phyloP scores from a whole-genome alignment of 2,888 invertebrate species.

The Tenthredo mesomela region DNA sequence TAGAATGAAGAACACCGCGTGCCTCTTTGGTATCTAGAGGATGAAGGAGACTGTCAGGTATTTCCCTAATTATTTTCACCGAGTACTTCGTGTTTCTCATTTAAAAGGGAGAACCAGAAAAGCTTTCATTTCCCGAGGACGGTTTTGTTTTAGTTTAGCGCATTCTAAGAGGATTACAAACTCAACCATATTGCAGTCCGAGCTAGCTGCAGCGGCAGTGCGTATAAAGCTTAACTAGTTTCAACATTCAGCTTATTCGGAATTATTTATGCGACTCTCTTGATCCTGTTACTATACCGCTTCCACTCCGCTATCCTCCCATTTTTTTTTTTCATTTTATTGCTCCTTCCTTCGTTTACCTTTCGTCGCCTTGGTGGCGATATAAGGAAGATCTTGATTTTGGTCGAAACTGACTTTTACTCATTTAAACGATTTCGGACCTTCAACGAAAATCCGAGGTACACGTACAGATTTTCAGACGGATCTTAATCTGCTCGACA shows the following conservation, averaged over 20 bases:
- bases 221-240: constrained; percentile 49
- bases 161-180: constrained; percentile 59
- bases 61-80: constrained; percentile 63
- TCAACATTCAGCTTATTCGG: constrained; percentile 34
- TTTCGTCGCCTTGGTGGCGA: background rate
- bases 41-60: constrained; percentile 48
- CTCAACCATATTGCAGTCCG: constrained; percentile 42
- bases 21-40: constrained; percentile 32
- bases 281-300: constrained; percentile 22
- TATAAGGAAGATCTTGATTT: no score
- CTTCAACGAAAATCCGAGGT: no score
- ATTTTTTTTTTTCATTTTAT: constrained; percentile 12
- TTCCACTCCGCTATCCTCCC: constrained; percentile 1
- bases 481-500: no score
- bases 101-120: constrained; percentile 21
- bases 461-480: no score
- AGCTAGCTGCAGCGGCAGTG: constrained; percentile 15
- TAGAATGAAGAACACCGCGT: constrained; percentile 39
- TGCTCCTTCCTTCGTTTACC: constrained; percentile 20
- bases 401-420: no score
- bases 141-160: constrained; percentile 53
- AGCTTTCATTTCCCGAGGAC: constrained; percentile 45
- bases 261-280: constrained; percentile 47
- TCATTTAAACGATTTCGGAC: no score
- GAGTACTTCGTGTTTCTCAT: constrained; percentile 45